Conservation (phyloP, 2,797 vertebrate genomes). For the Telmatherina bonti region DNA sequence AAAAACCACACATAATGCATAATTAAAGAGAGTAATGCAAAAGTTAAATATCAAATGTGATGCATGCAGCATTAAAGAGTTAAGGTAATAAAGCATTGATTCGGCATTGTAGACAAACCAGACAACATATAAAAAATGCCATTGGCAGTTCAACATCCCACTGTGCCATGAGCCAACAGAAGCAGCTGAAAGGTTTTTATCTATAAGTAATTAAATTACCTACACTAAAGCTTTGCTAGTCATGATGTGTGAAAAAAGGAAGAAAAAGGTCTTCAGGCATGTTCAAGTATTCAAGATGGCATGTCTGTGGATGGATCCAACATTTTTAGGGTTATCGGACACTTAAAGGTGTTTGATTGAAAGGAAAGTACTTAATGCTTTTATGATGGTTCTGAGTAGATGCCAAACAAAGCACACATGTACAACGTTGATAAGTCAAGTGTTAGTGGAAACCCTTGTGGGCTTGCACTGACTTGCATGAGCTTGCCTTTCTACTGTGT, state of each 20-base stretch:
- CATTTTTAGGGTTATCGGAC: too few relatives aligned
- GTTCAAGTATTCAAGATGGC: too few relatives aligned
- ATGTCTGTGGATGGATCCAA: background rate
- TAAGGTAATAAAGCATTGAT: too few relatives aligned
- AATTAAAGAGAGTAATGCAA: too few relatives aligned
- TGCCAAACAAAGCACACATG: background rate
- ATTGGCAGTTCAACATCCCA: background rate
- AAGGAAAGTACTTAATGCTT: background rate
- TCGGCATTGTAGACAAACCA: too few relatives aligned
- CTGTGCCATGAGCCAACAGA: background rate
- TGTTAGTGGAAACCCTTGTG: constrained; percentile 11
- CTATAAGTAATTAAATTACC: background rate
- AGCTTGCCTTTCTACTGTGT: constrained; percentile 20
- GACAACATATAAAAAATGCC: background rate
- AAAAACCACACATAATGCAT: too few relatives aligned
- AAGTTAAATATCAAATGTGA: too few relatives aligned
- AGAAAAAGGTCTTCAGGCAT: background rate
- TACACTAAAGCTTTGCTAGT: background rate
- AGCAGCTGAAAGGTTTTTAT: background rate
- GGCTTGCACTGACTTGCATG: constrained; percentile 27
- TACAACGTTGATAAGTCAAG: background rate
- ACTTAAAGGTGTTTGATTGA: too few relatives aligned
- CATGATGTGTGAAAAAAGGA: background rate
- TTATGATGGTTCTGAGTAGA: background rate
- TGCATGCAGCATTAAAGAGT: too few relatives aligned